Evolutionary conservation across 2,113 vertebrate species (phyloP).

Genomic region (Notothenia coriiceps): DNA sequence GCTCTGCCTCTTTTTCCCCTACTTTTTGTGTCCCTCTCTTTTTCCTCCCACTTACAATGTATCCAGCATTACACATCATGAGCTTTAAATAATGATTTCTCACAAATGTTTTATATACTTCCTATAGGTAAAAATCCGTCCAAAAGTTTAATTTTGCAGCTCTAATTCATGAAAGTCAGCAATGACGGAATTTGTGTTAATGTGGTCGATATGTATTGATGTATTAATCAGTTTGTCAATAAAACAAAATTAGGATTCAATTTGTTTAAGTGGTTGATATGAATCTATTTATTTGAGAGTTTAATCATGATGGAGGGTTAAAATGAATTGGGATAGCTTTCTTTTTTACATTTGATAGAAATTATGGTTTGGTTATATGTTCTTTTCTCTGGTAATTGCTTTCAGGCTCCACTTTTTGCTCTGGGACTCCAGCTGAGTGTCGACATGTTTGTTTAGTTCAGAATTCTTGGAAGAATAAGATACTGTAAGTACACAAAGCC

Average conservation of each 20-base stretch:
- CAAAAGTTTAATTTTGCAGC: constrained; percentile 8
- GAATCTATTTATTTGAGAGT: background rate
- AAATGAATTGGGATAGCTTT: background rate
- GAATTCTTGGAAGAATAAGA: constrained; percentile 33
- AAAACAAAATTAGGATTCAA: background rate
- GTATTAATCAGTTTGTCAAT: constrained; percentile 7
- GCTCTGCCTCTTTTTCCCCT: constrained; percentile 25
- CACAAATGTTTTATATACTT: background rate
- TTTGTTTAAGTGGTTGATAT: background rate
- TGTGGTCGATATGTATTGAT: background rate
- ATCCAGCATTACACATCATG: background rate
- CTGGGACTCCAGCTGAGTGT: constrained; percentile 10
- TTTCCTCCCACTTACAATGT: background rate
- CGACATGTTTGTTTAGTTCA: constrained; percentile 21
- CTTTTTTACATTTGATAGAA: background rate
- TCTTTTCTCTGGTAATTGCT: background rate
- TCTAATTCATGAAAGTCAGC: background rate
- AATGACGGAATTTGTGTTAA: too few species aligned
- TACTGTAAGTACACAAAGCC: constrained; percentile 15
- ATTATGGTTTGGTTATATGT: background rate
- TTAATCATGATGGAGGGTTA: background rate
- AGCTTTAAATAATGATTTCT: background rate
- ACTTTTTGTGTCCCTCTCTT: background rate
- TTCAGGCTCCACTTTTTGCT: constrained; percentile 3
- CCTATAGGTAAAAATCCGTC: constrained; percentile 10